These are phyloP conservation scores for Poeciliopsis turrubarensis DNA, from an alignment of 2,113 vertebrate species.

Conservation along the genomic window DNA sequence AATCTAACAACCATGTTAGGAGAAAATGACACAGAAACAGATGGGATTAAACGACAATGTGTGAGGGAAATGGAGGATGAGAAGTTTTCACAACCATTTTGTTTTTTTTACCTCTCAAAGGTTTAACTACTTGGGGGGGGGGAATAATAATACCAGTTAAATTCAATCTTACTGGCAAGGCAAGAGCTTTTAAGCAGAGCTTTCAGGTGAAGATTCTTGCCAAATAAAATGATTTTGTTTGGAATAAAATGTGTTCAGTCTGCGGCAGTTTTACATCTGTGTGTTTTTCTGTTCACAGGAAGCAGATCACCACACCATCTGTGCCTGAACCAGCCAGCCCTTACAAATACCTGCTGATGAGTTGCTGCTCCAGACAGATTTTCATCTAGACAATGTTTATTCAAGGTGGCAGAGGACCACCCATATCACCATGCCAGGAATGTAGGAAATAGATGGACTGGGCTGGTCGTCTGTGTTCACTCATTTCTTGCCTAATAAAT, in stretches of 20 bases:
- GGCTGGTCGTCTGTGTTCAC: slow-evolving; percentile 31
- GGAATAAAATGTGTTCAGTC: slow-evolving; percentile 12
- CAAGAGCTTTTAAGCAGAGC: slow-evolving; percentile 15
- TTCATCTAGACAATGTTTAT: slow-evolving; percentile 60
- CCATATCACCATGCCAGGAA: slow-evolving; percentile 55
- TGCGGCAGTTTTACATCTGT: slow-evolving; percentile 21
- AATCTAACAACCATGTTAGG: slow-evolving; percentile 15
- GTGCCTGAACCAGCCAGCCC: slow-evolving; percentile 27
- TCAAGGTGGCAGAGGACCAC: slow-evolving; percentile 64
- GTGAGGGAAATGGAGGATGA: slow-evolving; percentile 20
- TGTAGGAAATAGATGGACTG: slow-evolving; percentile 58
- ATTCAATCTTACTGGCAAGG: slow-evolving; percentile 11
- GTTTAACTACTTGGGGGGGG: slow-evolving; percentile 9
- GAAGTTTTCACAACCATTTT: background rate
- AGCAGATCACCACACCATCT: slow-evolving; percentile 18
- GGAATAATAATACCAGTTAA: background rate
- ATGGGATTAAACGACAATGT: slow-evolving; percentile 14
- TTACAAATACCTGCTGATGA: slow-evolving; percentile 57
- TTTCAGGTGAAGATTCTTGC: slow-evolving; percentile 7
- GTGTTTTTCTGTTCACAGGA: slow-evolving; percentile 28
- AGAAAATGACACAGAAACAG: background rate
- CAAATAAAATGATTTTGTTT: slow-evolving; percentile 45
- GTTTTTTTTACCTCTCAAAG: background rate
- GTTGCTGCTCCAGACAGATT: slow-evolving; percentile 38
- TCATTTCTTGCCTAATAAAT: slow-evolving; percentile 15